These are phyloP conservation scores for Homalodisca vitripennis DNA, from an alignment of 1,140 invertebrate species.

Conservation along the genomic window DNA sequence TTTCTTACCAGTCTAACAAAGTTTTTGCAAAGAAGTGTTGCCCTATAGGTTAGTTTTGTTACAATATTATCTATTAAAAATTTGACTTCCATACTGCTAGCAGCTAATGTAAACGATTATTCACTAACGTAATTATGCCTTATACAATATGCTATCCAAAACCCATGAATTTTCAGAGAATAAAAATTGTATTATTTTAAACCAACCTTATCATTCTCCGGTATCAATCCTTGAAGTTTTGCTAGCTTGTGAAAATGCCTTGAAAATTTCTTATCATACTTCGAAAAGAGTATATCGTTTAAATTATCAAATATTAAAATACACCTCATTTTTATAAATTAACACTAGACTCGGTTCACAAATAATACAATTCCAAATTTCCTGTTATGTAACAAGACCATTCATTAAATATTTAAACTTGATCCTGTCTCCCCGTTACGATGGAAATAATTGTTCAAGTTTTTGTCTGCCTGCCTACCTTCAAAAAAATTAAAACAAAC, in stretches of 20 bases:
- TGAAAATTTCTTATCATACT: conserved; percentile 71
- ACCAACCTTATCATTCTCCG: conserved; percentile 43
- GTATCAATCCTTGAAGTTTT: conserved; percentile 58
- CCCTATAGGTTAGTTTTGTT: not conserved
- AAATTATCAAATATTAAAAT: conserved; percentile 74
- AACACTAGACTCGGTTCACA: too few relatives aligned
- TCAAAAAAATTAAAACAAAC: too few relatives aligned
- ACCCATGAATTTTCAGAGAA: not conserved
- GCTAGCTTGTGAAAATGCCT: conserved; percentile 65
- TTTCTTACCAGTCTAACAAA: too few relatives aligned
- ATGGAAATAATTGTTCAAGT: too few relatives aligned
- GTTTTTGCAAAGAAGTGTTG: not conserved
- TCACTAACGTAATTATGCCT: not conserved
- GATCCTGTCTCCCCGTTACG: too few relatives aligned
- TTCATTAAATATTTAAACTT: too few relatives aligned
- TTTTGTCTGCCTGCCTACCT: too few relatives aligned
- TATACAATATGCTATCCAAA: not conserved
- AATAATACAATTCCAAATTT: too few relatives aligned
- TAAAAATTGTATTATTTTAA: not conserved
- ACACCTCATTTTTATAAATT: conserved; percentile 72
- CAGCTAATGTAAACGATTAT: not conserved
- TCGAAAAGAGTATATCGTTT: conserved; percentile 78
- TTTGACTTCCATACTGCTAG: not conserved
- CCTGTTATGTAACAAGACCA: too few relatives aligned
- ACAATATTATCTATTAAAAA: not conserved